phyloP scores from a whole-genome alignment of 2,113 vertebrate genomes.

The Numida meleagris region DNA sequence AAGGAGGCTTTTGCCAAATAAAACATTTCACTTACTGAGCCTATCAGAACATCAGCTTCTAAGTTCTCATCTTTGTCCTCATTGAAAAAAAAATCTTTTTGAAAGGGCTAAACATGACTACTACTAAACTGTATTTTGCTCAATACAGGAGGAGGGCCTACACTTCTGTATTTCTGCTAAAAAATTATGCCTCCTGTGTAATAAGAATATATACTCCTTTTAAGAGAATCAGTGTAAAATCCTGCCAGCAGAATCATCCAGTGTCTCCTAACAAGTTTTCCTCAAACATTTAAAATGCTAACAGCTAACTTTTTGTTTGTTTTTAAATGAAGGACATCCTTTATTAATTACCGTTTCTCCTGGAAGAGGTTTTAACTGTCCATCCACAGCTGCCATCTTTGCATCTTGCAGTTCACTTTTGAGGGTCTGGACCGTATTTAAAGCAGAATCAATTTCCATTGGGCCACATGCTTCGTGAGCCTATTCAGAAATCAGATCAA shows the following conservation, averaged over 20 bases:
- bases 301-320: conserved; percentile 34
- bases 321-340: conserved; percentile 50
- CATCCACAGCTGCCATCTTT: conserved; percentile 91
- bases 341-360: conserved; percentile 89
- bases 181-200: neutral
- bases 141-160: neutral
- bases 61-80: neutral
- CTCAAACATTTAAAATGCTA: neutral
- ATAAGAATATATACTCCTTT: neutral
- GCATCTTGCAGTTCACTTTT: conserved; percentile 95
- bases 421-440: conserved; percentile 92
- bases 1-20: fast-evolving
- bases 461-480: conserved; percentile 98
- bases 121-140: neutral
- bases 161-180: neutral
- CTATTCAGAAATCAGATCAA: conserved; percentile 67
- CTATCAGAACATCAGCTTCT: neutral
- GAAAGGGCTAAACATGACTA: neutral
- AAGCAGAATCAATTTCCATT: conserved; percentile 96
- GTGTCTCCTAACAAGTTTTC: neutral
- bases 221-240: neutral
- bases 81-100: neutral
- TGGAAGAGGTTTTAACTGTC: conserved; percentile 94
- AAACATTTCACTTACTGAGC: neutral
- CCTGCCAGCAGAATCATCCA: neutral